These are phyloP conservation scores for Fulmarus glacialis DNA, from an alignment of 2,113 vertebrate species.

Conservation along the genomic window DNA sequence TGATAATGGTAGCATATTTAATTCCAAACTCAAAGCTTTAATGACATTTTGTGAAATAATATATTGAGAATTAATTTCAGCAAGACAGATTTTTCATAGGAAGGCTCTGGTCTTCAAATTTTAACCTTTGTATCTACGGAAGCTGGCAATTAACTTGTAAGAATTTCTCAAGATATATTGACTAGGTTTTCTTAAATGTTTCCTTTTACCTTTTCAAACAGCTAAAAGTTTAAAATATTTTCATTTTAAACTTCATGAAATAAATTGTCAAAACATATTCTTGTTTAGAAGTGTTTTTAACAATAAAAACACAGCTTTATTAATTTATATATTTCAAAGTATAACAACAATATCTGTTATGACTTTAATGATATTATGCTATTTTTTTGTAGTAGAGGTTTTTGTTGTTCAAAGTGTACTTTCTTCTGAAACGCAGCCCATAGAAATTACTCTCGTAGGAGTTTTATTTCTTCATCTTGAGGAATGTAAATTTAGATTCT, in stretches of 20 bases:
- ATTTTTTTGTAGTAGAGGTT: background rate
- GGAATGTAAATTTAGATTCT: constrained; percentile 52
- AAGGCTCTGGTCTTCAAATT: background rate
- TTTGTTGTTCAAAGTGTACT: background rate
- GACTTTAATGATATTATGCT: background rate
- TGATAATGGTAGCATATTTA: background rate
- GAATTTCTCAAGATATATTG: background rate
- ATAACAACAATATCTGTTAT: background rate
- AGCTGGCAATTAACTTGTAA: background rate
- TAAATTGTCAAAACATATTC: background rate
- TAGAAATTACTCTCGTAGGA: background rate
- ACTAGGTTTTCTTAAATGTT: background rate
- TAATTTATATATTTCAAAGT: background rate
- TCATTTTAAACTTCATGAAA: background rate
- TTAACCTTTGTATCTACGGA: background rate
- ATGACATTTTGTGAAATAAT: background rate
- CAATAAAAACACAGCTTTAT: background rate
- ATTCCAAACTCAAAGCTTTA: background rate
- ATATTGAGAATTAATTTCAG: background rate
- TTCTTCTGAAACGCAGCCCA: background rate
- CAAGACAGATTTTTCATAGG: background rate
- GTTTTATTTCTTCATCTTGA: constrained; percentile 44
- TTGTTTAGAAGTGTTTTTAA: background rate
- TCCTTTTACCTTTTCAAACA: background rate
- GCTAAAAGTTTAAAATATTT: background rate